Evolutionary conservation across 1,140 invertebrate genomes (phyloP).

Genomic region (Pollicipes pollicipes): DNA sequence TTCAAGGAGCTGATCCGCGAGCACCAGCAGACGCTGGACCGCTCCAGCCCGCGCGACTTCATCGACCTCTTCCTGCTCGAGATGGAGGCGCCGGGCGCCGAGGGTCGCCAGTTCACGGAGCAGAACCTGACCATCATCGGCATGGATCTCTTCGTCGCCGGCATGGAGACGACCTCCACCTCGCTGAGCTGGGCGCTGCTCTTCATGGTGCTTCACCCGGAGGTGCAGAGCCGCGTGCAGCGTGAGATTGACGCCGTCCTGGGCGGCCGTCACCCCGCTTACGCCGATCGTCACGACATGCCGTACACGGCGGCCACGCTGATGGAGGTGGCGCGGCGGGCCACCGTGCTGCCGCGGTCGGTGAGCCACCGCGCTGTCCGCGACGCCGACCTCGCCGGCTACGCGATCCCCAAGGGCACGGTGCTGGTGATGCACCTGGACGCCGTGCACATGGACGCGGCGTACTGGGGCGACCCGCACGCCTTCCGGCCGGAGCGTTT

Average conservation of each 20-base stretch:
- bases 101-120: too few species aligned
- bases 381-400: constrained; percentile 10
- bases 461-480: constrained; percentile 28
- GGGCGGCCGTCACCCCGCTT: constrained; percentile 18
- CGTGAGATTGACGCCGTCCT: constrained; percentile 41
- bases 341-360: constrained; percentile 40
- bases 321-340: constrained; percentile 12
- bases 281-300: constrained; percentile 23
- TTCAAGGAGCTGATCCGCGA: constrained; percentile 16
- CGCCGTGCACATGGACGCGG: constrained; percentile 44
- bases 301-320: constrained; percentile 27
- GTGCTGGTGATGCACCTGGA: constrained; percentile 45
- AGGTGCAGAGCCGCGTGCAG: constrained; percentile 44
- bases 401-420: constrained; percentile 30
- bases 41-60: too few species aligned
- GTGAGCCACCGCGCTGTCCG: constrained; percentile 45
- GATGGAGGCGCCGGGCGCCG: constrained; percentile 15
- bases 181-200: constrained; percentile 50
- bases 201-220: constrained; percentile 39
- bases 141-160: constrained; percentile 15
- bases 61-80: too few species aligned
- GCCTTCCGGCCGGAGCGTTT: constrained; percentile 27
- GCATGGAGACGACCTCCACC: constrained; percentile 45
- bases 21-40: constrained; percentile 24
- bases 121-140: constrained; percentile 13